phyloP scores from a whole-genome alignment of 2,888 invertebrate species.

The Timandra comae region DNA sequence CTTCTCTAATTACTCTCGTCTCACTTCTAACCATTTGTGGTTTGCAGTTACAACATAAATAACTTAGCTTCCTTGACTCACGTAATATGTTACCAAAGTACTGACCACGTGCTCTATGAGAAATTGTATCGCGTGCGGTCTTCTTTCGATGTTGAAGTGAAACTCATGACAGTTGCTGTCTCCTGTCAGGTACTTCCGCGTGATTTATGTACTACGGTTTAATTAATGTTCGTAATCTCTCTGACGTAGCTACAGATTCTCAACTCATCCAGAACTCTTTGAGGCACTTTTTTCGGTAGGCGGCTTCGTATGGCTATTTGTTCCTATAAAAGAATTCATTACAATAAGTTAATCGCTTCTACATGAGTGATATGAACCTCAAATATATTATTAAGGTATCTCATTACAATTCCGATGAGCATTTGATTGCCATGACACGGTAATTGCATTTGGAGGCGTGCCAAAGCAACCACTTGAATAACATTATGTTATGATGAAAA shows the following conservation, averaged over 20 bases:
- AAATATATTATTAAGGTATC: constrained; percentile 2
- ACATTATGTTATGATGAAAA: too few relatives aligned
- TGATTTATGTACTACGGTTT: constrained; percentile 28
- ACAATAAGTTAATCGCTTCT: too few relatives aligned
- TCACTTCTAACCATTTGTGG: constrained; percentile 32
- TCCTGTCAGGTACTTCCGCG: constrained; percentile 37
- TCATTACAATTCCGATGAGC: constrained; percentile 19
- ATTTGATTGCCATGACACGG: constrained; percentile 16
- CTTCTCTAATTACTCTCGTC: constrained; percentile 57
- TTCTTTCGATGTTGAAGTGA: constrained; percentile 36
- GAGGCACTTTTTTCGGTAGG: too few relatives aligned
- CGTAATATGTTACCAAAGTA: constrained; percentile 11
- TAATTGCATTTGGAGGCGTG: constrained; percentile 19
- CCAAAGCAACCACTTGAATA: constrained; percentile 13
- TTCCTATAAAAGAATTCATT: too few relatives aligned
- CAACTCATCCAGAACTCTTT: constrained; percentile 7
- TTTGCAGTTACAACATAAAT: constrained; percentile 19
- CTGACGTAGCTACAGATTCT: too few relatives aligned
- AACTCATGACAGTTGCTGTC: constrained; percentile 28
- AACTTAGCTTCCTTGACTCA: constrained; percentile 21
- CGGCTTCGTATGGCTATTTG: too few relatives aligned
- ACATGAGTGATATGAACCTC: not conserved
- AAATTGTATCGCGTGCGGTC: constrained; percentile 34
- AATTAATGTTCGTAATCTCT: constrained; percentile 29
- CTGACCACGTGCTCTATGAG: constrained; percentile 19